phyloP scores from a whole-genome alignment of 2,888 invertebrate species.

The Chromoteleia sp. region DNA sequence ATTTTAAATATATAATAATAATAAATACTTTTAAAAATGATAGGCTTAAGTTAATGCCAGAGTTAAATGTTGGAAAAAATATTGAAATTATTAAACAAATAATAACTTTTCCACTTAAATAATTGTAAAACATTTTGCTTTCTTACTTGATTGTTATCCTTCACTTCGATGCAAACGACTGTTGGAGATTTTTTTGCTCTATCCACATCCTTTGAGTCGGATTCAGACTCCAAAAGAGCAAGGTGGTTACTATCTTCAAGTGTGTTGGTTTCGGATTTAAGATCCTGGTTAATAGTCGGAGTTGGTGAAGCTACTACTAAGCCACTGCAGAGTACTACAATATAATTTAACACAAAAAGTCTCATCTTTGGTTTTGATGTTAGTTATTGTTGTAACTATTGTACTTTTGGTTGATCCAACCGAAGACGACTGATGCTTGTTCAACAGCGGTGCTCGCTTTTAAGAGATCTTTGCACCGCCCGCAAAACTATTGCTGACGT shows the following conservation, averaged over 20 bases:
- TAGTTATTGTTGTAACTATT: constrained; percentile 5
- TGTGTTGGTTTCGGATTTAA: constrained; percentile 19
- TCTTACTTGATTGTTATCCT: not conserved
- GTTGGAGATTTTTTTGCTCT: constrained; percentile 37
- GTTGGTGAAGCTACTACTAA: constrained; percentile 25
- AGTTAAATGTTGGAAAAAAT: too few relatives aligned
- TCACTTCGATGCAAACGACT: constrained; percentile 1
- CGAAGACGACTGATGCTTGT: constrained; percentile 54
- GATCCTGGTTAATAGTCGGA: not conserved
- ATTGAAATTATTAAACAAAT: too few relatives aligned
- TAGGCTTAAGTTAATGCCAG: too few relatives aligned
- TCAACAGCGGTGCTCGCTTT: constrained; percentile 41
- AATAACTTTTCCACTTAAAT: too few relatives aligned
- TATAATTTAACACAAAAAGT: constrained; percentile 29
- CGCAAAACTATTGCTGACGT: constrained; percentile 62
- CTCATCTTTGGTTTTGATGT: constrained; percentile 43
- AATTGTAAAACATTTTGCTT: too few relatives aligned
- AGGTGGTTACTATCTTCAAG: constrained; percentile 24
- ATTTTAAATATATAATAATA: too few relatives aligned
- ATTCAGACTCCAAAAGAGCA: constrained; percentile 33
- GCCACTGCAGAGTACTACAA: constrained; percentile 16
- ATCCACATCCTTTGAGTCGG: constrained; percentile 39
- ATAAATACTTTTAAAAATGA: too few relatives aligned
- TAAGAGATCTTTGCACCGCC: constrained; percentile 53
- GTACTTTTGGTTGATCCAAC: constrained; percentile 44